Evolutionary conservation across 1,140 invertebrate genomes (phyloP).

Genomic region (Sycophila sp.): DNA sequence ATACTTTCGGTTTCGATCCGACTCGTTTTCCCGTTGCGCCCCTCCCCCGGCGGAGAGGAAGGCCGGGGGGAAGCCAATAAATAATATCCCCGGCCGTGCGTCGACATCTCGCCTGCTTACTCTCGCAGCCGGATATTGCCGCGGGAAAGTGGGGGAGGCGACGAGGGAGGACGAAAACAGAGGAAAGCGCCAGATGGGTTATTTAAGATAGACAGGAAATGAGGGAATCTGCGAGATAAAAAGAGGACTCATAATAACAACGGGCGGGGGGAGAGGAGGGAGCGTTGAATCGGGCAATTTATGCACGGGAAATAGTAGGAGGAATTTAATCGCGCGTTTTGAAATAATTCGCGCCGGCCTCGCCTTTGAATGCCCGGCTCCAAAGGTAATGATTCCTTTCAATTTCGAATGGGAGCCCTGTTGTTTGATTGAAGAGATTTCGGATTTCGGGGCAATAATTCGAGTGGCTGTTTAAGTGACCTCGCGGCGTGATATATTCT

Average conservation of each 20-base stretch:
- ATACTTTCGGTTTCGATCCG: slow-evolving; percentile 19
- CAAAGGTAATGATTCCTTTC: too few species aligned
- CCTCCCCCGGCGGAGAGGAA: not conserved
- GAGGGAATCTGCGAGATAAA: not conserved
- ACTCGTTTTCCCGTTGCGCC: slow-evolving; percentile 4
- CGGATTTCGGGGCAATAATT: too few species aligned
- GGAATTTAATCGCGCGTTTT: too few species aligned
- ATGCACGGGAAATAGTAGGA: not conserved
- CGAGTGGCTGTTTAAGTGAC: too few species aligned
- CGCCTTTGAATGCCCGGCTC: too few species aligned
- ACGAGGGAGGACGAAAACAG: not conserved
- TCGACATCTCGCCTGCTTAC: not conserved
- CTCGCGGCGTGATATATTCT: too few species aligned
- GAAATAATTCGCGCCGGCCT: too few species aligned
- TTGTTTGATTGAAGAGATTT: not conserved
- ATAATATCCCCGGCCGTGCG: not conserved
- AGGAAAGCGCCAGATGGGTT: not conserved
- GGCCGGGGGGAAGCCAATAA: not conserved
- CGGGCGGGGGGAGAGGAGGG: not conserved
- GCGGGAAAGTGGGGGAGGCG: not conserved
- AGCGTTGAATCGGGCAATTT: not conserved
- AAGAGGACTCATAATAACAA: slow-evolving; percentile 15
- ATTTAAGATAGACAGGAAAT: slow-evolving; percentile 30
- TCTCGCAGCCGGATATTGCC: slow-evolving; percentile 18
- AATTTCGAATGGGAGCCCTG: too few species aligned